These are phyloP conservation scores for Prionailurus viverrinus DNA, from an alignment of 2,113 vertebrate species.

Conservation along the genomic window DNA sequence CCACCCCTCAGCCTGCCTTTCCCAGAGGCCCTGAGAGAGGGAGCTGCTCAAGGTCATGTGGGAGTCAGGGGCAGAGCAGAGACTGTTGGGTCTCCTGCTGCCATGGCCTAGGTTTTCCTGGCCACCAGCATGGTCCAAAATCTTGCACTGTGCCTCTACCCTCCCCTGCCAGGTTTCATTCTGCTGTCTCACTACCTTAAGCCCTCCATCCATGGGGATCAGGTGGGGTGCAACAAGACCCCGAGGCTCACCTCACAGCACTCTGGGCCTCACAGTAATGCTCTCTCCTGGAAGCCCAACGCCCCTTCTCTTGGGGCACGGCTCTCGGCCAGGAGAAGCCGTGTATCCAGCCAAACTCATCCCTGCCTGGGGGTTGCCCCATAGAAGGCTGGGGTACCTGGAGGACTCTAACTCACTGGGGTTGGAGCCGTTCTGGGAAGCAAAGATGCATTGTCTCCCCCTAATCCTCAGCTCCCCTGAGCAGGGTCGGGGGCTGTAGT, in stretches of 20 bases:
- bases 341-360: background rate
- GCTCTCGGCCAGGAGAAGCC: background rate
- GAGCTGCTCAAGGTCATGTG: constrained; percentile 66
- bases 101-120: background rate
- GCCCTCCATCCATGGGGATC: background rate
- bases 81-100: background rate
- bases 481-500: background rate
- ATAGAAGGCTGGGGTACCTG: background rate
- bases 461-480: background rate
- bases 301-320: background rate
- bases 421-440: background rate
- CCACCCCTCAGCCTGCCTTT: background rate
- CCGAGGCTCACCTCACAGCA: background rate
- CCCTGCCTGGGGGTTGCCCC: background rate
- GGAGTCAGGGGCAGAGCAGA: background rate
- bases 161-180: background rate
- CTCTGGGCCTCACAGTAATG: background rate
- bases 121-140: background rate
- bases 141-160: background rate
- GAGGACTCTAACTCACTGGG: background rate
- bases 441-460: background rate
- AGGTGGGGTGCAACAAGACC: background rate
- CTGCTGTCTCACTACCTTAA: background rate
- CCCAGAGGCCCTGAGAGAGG: background rate
- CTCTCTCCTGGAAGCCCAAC: background rate